These are phyloP conservation scores for Drosophila neutralis DNA, from an alignment of 2,888 invertebrate species.

Conservation along the genomic window DNA sequence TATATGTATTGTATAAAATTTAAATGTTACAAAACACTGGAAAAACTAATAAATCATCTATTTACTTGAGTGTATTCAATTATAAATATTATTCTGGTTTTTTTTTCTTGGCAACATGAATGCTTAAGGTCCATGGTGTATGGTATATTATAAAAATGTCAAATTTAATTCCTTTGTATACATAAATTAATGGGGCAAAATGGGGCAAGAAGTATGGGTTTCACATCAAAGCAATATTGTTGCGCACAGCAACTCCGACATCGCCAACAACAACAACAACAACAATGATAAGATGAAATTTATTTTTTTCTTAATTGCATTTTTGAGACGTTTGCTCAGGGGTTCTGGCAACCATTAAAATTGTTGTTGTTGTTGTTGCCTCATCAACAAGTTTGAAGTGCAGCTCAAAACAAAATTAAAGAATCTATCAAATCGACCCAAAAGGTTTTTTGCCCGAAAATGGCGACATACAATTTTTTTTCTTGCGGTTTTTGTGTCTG, in stretches of 20 bases:
- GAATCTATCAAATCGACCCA: slow-evolving; percentile 1
- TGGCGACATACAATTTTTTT: background rate
- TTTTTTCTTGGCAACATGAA: slow-evolving; percentile 1
- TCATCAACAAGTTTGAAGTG: slow-evolving; percentile 22
- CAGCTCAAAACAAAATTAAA: slow-evolving; percentile 2
- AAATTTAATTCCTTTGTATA: slow-evolving; percentile 47
- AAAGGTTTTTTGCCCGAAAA: background rate
- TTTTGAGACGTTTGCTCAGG: slow-evolving; percentile 19
- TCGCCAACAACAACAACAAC: background rate
- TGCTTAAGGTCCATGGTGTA: slow-evolving; percentile 17
- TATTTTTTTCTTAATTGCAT: slow-evolving; percentile 48
- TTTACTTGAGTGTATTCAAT: slow-evolving; percentile 70
- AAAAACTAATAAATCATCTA: slow-evolving; percentile 64
- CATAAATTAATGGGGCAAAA: slow-evolving; percentile 22
- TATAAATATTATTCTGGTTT: slow-evolving; percentile 19
- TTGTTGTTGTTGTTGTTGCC: background rate
- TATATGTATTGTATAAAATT: slow-evolving; percentile 17
- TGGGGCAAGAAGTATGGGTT: slow-evolving; percentile 15
- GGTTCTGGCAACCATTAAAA: slow-evolving; percentile 20
- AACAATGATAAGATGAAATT: slow-evolving; percentile 4
- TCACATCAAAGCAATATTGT: slow-evolving; percentile 56
- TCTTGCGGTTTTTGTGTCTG: background rate
- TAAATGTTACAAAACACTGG: slow-evolving; percentile 27
- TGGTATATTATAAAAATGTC: slow-evolving; percentile 36
- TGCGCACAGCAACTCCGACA: slow-evolving; percentile 45